Percentiles rank a stretch among this genome's conserved stretches.
phyloP scores from a whole-genome alignment of 2,113 vertebrate genomes.

The Odobenus rosmarus region DNA sequence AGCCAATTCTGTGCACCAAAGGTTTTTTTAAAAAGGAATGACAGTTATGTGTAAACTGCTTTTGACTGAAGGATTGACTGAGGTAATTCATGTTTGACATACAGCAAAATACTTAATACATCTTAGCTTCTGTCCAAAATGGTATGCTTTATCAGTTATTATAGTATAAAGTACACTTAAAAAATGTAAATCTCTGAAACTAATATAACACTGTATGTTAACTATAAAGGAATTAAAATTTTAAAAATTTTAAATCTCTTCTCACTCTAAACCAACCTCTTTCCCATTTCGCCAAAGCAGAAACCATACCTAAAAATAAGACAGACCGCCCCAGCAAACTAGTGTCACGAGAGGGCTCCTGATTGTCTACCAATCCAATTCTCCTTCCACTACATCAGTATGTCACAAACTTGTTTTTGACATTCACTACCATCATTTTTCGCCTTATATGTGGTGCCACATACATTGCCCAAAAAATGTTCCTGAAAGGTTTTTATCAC shows the following conservation, averaged over 20 bases:
- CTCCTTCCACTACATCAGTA: background rate
- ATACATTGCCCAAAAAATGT: background rate
- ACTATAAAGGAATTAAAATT: background rate
- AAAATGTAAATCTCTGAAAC: background rate
- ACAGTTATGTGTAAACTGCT: background rate
- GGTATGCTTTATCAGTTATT: background rate
- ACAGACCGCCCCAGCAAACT: background rate
- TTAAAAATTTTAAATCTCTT: background rate
- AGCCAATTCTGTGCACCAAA: background rate
- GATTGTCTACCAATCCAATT: background rate
- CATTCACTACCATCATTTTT: background rate
- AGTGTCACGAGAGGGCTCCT: background rate
- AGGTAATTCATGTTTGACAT: background rate
- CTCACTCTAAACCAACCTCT: background rate
- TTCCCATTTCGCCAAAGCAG: background rate
- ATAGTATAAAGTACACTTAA: background rate
- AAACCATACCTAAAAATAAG: background rate
- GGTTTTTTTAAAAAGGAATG: background rate
- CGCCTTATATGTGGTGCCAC: background rate
- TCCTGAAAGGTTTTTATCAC: background rate
- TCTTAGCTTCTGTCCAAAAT: background rate
- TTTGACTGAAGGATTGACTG: background rate
- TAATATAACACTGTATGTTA: background rate
- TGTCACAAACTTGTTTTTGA: background rate
- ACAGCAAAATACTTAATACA: background rate